Conservation (phyloP, 2,113 vertebrate genomes). For the Gallinago undulata region DNA sequence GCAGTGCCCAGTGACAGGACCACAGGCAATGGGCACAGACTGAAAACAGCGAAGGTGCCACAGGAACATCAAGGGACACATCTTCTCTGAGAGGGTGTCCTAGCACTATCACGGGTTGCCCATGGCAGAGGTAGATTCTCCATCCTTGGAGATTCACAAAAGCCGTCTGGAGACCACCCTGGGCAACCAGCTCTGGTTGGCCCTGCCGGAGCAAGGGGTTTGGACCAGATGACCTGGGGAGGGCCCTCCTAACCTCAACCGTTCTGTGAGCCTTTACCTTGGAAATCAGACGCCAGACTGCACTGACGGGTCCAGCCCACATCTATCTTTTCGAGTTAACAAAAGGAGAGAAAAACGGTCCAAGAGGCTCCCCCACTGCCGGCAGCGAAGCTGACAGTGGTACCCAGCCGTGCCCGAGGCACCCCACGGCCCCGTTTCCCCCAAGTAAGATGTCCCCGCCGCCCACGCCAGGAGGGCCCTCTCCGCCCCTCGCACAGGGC, state of each 20-base stretch:
- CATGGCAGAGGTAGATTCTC: accelerated
- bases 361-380: accelerated
- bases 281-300: accelerated
- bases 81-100: accelerated
- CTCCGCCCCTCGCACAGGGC: neutral
- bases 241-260: neutral
- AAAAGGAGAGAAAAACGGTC: neutral
- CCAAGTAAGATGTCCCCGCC: accelerated
- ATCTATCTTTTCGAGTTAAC: neutral
- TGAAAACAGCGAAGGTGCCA: accelerated
- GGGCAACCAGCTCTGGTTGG: accelerated
- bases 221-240: accelerated
- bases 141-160: accelerated
- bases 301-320: neutral
- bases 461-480: neutral
- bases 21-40: accelerated
- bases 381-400: neutral
- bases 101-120: accelerated
- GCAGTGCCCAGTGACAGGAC: neutral
- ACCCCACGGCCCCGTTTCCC: neutral
- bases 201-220: accelerated
- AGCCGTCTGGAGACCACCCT: accelerated
- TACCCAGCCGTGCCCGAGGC: neutral
- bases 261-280: neutral
- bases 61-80: neutral